Conservation (phyloP, 2,888 invertebrate genomes). For the Chrysotoxum bicinctum region DNA sequence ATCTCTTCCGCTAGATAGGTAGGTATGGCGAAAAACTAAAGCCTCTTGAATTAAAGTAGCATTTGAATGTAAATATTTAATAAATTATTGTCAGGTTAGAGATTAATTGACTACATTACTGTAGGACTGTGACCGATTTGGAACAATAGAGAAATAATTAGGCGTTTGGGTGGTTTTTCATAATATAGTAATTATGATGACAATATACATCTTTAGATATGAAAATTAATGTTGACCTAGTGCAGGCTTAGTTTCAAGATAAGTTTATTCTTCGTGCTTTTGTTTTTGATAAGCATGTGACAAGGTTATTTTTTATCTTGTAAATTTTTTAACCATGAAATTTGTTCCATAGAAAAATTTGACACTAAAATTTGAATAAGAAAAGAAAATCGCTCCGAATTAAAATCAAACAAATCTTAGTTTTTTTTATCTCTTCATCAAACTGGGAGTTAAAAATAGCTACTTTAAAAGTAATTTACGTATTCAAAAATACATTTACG, state of each 20-base stretch:
- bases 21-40: neutral
- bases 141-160: slow-evolving; percentile 24
- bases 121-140: slow-evolving; percentile 28
- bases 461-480: neutral
- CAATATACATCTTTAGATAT: neutral
- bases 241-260: neutral
- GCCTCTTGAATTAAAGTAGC: neutral
- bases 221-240: slow-evolving; percentile 31
- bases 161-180: slow-evolving; percentile 16
- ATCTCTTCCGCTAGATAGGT: slow-evolving; percentile 35
- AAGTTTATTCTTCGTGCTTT: neutral
- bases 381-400: neutral
- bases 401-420: neutral
- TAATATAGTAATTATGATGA: slow-evolving; percentile 19
- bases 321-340: neutral
- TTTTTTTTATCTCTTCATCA: neutral
- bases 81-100: neutral
- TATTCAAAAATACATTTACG: too few species aligned
- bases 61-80: slow-evolving; percentile 19
- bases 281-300: slow-evolving; percentile 12
- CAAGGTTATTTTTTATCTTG: neutral
- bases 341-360: neutral
- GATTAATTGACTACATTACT: slow-evolving; percentile 17
- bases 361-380: neutral
- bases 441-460: neutral